These are phyloP conservation scores for Idaea dimidiata DNA, from an alignment of 2,888 invertebrate genomes.

Conservation along the genomic window DNA sequence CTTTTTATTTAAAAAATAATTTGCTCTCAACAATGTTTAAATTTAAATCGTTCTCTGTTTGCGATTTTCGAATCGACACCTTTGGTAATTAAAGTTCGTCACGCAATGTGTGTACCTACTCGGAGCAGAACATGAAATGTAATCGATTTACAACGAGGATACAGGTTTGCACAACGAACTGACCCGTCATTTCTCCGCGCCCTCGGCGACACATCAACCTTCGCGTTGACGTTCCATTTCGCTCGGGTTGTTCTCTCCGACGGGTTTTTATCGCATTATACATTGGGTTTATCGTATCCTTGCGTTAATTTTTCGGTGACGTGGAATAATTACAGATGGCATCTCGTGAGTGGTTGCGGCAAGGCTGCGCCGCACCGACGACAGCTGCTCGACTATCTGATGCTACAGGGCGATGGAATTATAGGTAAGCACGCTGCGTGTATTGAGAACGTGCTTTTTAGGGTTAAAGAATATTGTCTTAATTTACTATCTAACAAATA, in stretches of 20 bases:
- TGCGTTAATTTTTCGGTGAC: slow-evolving; percentile 69
- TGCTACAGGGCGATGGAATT: slow-evolving; percentile 29
- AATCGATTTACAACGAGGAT: slow-evolving; percentile 67
- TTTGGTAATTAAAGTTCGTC: slow-evolving; percentile 72
- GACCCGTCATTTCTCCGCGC: slow-evolving; percentile 57
- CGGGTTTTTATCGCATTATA: slow-evolving; percentile 59
- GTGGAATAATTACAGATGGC: slow-evolving; percentile 68
- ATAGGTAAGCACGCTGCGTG: background rate
- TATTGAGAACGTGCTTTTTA: no score
- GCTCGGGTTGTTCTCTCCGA: slow-evolving; percentile 52
- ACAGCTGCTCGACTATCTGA: slow-evolving; percentile 61
- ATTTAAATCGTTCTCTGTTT: slow-evolving; percentile 56
- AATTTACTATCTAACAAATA: no score
- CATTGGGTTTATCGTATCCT: slow-evolving; percentile 61
- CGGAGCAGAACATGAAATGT: slow-evolving; percentile 59
- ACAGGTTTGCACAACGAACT: slow-evolving; percentile 58
- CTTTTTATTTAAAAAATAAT: slow-evolving; percentile 62
- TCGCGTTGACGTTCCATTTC: slow-evolving; percentile 62
- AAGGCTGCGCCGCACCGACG: slow-evolving; percentile 52
- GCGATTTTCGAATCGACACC: slow-evolving; percentile 77
- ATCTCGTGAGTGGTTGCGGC: slow-evolving; percentile 54
- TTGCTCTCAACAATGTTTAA: slow-evolving; percentile 55
- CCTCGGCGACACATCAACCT: slow-evolving; percentile 60
- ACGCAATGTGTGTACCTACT: slow-evolving; percentile 63
- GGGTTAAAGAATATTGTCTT: no score